Evolutionary conservation across 1,140 invertebrate species (phyloP).

Genomic region (Panagrolaimus sp.): DNA sequence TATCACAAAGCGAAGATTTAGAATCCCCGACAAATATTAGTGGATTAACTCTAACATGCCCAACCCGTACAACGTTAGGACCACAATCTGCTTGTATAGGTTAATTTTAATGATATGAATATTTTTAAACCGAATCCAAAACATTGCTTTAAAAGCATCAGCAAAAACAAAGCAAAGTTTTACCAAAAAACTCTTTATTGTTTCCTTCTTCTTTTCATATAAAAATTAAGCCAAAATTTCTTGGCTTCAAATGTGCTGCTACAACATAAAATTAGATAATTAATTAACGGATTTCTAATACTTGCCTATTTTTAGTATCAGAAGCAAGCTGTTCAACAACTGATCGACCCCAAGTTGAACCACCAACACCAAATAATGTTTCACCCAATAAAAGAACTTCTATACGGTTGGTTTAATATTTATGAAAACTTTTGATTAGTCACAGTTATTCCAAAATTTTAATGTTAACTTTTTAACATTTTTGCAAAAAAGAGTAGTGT

Average conservation of each 20-base stretch:
- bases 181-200: too few species aligned
- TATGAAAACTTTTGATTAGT: not conserved
- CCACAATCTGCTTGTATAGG: not conserved
- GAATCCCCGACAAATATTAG: conserved; percentile 8
- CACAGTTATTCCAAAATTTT: not conserved
- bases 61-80: not conserved
- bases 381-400: conserved; percentile 9
- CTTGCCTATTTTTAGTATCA: conserved; percentile 1
- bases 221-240: too few species aligned
- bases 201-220: too few species aligned
- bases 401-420: conserved; percentile 10
- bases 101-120: too few species aligned
- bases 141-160: too few species aligned
- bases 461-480: too few species aligned
- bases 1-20: conserved; percentile 13
- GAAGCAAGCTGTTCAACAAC: conserved; percentile 2
- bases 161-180: too few species aligned
- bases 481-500: not conserved
- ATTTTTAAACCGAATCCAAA: too few species aligned
- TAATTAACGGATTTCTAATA: too few species aligned
- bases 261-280: too few species aligned
- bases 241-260: too few species aligned
- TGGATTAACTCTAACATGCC: not conserved
- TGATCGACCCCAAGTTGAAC: not conserved
- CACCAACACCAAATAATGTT: not conserved